Evolutionary conservation across 2,888 invertebrate species (phyloP).

Genomic region (Stramonita haemastoma): DNA sequence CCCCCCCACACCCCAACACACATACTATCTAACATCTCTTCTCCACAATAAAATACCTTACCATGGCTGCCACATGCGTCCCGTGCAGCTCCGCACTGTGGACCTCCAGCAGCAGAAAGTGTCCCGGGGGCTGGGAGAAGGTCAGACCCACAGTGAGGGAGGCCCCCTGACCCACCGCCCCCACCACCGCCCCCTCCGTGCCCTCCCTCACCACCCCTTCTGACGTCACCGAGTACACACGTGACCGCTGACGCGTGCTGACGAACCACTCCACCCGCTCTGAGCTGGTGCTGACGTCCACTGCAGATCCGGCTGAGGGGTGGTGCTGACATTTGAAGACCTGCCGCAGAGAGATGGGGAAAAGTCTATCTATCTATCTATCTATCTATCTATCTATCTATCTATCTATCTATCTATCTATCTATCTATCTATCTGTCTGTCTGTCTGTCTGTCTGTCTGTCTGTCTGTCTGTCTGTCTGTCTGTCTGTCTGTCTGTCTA

Average conservation of each 20-base stretch:
- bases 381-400: too few species aligned
- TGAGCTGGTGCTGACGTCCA: neutral
- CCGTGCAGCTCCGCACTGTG: neutral
- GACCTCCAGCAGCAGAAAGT: neutral
- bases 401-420: too few species aligned
- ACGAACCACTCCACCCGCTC: constrained; percentile 20
- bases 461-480: too few species aligned
- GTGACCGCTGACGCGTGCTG: constrained; percentile 27
- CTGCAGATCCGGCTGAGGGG: neutral
- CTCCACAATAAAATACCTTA: neutral
- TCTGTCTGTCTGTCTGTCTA: too few species aligned
- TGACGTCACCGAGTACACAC: constrained; percentile 33
- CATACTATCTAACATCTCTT: too few species aligned
- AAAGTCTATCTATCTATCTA: too few species aligned
- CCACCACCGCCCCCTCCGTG: neutral
- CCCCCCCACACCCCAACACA: too few species aligned
- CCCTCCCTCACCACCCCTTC: constrained; percentile 16
- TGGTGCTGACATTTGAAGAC: neutral
- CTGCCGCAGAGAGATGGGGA: neutral
- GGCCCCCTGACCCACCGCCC: neutral
- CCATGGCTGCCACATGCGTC: neutral
- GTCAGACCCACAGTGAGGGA: constrained; percentile 9
- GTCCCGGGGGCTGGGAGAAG: neutral
- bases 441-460: too few species aligned
- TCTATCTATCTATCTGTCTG: too few species aligned